phyloP scores from a whole-genome alignment of 2,888 invertebrate genomes.

The Acanthacorydalis orientalis region DNA sequence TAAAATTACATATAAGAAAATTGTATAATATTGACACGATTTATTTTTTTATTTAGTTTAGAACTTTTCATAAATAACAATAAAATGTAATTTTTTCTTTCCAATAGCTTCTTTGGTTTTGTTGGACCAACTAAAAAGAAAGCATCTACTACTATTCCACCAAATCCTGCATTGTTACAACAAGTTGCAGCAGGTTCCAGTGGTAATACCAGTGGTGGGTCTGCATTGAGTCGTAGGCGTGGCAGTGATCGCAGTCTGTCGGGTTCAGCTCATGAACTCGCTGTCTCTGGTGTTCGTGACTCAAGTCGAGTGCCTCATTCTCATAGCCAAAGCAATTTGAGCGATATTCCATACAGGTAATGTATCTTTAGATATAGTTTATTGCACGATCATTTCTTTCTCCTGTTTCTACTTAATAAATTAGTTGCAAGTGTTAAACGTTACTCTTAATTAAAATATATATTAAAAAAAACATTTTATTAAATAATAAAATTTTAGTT shows the following conservation, averaged over 20 bases:
- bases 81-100: no score
- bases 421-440: no score
- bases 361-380: no score
- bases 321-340: slow-evolving; percentile 79
- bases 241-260: slow-evolving; percentile 74
- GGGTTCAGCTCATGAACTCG: slow-evolving; percentile 69
- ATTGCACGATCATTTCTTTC: no score
- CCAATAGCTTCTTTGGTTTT: slow-evolving; percentile 70
- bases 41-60: no score
- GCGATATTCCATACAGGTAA: slow-evolving; percentile 69
- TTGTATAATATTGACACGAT: not conserved
- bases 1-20: not conserved
- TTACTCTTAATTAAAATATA: no score
- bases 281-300: slow-evolving; percentile 49
- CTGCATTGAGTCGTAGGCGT: slow-evolving; percentile 41
- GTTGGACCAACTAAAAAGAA: slow-evolving; percentile 79
- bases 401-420: no score
- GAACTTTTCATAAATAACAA: no score
- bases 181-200: slow-evolving; percentile 23
- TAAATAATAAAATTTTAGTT: no score
- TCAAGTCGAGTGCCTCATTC: slow-evolving; percentile 60
- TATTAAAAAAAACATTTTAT: no score
- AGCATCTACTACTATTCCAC: slow-evolving; percentile 39
- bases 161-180: slow-evolving; percentile 28
- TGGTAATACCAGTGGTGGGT: slow-evolving; percentile 9